Percentiles rank a stretch among this genome's conserved stretches.
Evolutionary conservation across 2,113 vertebrate genomes (phyloP).

Genomic region (Calidris pygmaea): DNA sequence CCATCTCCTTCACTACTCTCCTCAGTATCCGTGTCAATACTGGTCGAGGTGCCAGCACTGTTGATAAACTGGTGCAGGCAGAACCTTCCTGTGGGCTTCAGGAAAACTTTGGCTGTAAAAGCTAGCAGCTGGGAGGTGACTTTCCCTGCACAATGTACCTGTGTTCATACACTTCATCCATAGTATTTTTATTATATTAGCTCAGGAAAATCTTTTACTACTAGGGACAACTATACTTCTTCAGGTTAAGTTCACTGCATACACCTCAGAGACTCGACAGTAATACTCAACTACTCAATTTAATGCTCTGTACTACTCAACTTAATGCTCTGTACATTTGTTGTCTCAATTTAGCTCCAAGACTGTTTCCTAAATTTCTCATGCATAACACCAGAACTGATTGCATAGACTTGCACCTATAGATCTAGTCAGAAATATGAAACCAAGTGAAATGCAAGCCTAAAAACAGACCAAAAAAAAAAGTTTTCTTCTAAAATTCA

Average conservation of each 20-base stretch:
- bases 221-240: neutral
- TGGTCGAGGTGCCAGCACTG: accelerated
- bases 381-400: neutral
- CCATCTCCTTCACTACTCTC: neutral
- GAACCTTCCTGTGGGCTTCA: neutral
- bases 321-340: neutral
- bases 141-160: neutral
- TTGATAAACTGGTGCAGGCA: neutral
- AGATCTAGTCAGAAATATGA: neutral
- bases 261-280: neutral
- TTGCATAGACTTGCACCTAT: neutral
- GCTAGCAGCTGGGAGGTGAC: neutral
- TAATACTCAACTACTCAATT: neutral
- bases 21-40: neutral
- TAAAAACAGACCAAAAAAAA: neutral
- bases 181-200: neutral
- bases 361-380: neutral
- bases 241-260: neutral
- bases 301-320: neutral
- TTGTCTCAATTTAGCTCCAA: neutral
- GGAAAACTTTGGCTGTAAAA: neutral
- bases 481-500: neutral
- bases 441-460: neutral
- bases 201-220: neutral
- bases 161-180: neutral